phyloP scores from a whole-genome alignment of 1,140 invertebrate species.

The Monomorium pharaonis region DNA sequence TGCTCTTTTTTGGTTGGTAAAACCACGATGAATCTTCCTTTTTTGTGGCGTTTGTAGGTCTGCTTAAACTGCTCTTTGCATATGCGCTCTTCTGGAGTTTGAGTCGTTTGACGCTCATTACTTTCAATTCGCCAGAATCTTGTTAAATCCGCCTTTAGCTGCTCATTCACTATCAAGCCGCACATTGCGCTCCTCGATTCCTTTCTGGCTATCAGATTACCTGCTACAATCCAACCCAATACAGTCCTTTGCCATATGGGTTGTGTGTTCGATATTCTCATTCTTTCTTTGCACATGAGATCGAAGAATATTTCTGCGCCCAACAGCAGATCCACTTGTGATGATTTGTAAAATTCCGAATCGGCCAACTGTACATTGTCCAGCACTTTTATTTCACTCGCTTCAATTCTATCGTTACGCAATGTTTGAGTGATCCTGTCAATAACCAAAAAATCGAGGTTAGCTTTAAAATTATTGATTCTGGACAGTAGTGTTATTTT shows the following conservation, averaged over 20 bases:
- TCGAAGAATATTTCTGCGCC: neutral
- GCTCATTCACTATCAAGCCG: neutral
- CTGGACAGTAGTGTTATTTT: neutral
- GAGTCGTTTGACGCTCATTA: accelerated
- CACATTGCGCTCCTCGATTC: neutral
- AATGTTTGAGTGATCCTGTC: neutral
- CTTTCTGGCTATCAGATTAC: neutral
- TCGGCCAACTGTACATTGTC: neutral
- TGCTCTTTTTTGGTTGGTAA: neutral
- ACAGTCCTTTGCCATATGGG: neutral
- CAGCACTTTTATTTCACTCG: neutral
- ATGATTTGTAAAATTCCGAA: neutral
- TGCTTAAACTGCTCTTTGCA: neutral
- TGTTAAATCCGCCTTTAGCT: neutral
- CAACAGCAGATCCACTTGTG: neutral
- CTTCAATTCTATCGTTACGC: neutral
- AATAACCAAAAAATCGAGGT: neutral
- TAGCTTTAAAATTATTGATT: neutral
- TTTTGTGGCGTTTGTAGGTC: neutral
- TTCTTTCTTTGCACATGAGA: neutral
- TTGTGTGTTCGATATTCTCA: neutral
- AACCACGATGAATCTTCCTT: neutral
- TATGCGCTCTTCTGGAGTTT: neutral
- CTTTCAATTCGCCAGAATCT: neutral
- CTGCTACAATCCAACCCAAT: neutral